These are phyloP conservation scores for Myzus persicae DNA, from an alignment of 1,140 invertebrate species.

Conservation along the genomic window DNA sequence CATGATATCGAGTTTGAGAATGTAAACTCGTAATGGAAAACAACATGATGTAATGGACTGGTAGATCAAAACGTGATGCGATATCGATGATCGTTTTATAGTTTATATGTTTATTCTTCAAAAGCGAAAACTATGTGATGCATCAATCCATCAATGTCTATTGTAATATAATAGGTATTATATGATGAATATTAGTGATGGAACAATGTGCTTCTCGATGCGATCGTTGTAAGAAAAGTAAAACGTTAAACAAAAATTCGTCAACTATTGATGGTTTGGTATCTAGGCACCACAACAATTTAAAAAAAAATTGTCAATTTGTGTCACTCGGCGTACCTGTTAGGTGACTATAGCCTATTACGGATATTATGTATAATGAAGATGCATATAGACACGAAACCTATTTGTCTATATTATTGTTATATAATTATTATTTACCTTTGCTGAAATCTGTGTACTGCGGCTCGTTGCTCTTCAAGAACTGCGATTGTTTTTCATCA, in stretches of 20 bases:
- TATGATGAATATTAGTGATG: not conserved
- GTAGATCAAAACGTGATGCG: not conserved
- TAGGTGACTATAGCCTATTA: too few species aligned
- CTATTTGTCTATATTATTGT: not conserved
- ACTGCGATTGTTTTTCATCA: constrained; percentile 84
- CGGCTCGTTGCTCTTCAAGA: constrained; percentile 74
- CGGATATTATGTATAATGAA: too few species aligned
- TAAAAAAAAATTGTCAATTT: too few species aligned
- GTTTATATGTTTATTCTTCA: not conserved
- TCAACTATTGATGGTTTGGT: too few species aligned
- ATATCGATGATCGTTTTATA: not conserved
- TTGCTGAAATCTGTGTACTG: constrained; percentile 78
- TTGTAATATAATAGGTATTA: not conserved
- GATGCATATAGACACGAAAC: too few species aligned
- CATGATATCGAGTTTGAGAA: not conserved
- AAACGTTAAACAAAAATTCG: not conserved
- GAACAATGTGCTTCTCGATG: not conserved
- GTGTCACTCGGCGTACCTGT: too few species aligned
- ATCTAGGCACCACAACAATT: too few species aligned
- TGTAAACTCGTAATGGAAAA: too few species aligned
- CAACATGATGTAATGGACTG: not conserved
- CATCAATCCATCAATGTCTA: too few species aligned
- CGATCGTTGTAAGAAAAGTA: not conserved
- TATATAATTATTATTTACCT: constrained; percentile 68
- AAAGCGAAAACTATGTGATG: not conserved